Percentiles rank a stretch among this genome's conserved stretches.
phyloP scores from a whole-genome alignment of 2,113 vertebrate genomes.

The Gymnocephalus cernua region DNA sequence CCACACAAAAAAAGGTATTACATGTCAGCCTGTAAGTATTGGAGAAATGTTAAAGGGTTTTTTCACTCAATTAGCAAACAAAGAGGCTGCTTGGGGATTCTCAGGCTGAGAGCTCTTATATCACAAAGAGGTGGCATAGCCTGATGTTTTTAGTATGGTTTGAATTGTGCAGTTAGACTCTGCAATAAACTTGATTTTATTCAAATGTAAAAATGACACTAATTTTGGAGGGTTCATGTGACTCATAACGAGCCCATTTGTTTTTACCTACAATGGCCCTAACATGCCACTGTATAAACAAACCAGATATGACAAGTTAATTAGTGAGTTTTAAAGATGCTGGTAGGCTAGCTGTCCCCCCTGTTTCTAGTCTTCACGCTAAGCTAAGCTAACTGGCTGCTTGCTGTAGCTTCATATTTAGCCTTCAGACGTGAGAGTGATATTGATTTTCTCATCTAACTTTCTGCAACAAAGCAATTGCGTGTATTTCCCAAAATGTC shows the following conservation, averaged over 20 bases:
- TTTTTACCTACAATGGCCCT: too few relatives aligned
- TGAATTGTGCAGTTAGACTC: not conserved
- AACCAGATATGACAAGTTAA: too few relatives aligned
- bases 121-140: not conserved
- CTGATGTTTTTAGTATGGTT: not conserved
- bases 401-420: too few relatives aligned
- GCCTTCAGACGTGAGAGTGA: too few relatives aligned
- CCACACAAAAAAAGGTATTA: slow-evolving; percentile 1
- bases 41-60: slow-evolving; percentile 4
- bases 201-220: not conserved
- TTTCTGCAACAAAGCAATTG: too few relatives aligned
- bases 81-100: not conserved
- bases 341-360: too few relatives aligned
- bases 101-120: not conserved
- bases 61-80: slow-evolving; percentile 3
- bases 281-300: too few relatives aligned
- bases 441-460: too few relatives aligned
- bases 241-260: too few relatives aligned
- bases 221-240: not conserved
- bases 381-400: too few relatives aligned
- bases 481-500: not conserved
- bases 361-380: too few relatives aligned
- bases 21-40: not conserved
- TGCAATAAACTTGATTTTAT: not conserved
- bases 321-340: too few relatives aligned